Evolutionary conservation across 1,140 invertebrate genomes (phyloP), one percentile per base, ranked within the genome.

Genomic region (Latrodectus geometricus): DNA sequence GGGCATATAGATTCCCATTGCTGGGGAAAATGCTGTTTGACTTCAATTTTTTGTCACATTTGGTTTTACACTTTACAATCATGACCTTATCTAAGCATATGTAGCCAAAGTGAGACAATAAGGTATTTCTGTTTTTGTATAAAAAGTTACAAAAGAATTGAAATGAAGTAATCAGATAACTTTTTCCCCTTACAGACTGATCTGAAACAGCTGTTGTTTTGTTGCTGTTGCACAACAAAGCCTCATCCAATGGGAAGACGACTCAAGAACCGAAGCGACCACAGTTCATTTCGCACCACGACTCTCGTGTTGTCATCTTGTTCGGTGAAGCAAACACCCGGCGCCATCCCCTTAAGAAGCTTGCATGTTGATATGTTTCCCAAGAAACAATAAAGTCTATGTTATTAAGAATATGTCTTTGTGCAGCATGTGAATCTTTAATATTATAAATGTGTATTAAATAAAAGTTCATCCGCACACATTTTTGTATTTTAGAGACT

Each of bases 281-380:
- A 85, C 74, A 76, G 75, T 66, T 85, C 83, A 12, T 85, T 77
- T 49, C 75, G 74, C 21, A 76, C 74, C 5, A 85, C 83, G 5
- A 85, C 83, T 35, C 65, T 77, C n/a, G 74, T 85, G 48, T 15
- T 85, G 21, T 77, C 75, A 0, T 85, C 83, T 0, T 85, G 74
- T 9, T 70, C 65, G 11, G 74, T 77, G 12, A 77, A 77, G 17
- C 48, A 85, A 4, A 20, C 49, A 9, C 49, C 49, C 14, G 15
- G 15, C 9, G 23, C 49, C 66, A 85, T 85, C 12, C 83, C 83
- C 0, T 49, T 85, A 11, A 23, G 83, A 20, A 77, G 74, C n/a
- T 15, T 85, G 52, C 83, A 85, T 48, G 74, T 85, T 15, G 83
- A 85, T 17, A 85, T 85, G 83, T 85, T 76, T 20, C 61, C 73